Conservation (phyloP, 2,888 invertebrate species). For the Anthrax anthrax region DNA sequence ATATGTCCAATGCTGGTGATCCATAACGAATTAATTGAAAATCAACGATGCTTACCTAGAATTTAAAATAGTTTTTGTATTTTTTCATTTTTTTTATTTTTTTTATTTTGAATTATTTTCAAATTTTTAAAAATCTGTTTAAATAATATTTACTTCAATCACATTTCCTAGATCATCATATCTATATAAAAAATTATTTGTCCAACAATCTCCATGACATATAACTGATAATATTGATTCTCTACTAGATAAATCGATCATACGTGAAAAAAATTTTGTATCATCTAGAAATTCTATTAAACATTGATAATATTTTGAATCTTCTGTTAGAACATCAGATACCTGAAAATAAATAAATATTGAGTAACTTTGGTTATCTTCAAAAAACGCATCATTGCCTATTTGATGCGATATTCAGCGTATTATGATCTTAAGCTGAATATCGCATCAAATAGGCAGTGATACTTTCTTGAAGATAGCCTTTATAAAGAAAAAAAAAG, state of each 20-base stretch:
- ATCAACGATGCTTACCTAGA: slow-evolving; percentile 52
- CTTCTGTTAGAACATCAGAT: slow-evolving; percentile 26
- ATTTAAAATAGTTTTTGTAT: no score
- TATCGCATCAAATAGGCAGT: no score
- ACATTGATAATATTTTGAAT: slow-evolving; percentile 41
- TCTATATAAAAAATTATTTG: slow-evolving; percentile 54
- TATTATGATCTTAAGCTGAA: no score
- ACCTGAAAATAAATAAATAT: slow-evolving; percentile 15
- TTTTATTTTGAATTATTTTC: no score
- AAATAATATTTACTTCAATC: slow-evolving; percentile 34
- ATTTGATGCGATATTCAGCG: no score
- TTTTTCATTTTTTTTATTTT: no score
- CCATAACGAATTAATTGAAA: slow-evolving; percentile 57
- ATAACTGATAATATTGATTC: slow-evolving; percentile 52
- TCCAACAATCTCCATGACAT: slow-evolving; percentile 64
- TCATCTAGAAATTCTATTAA: slow-evolving; percentile 46
- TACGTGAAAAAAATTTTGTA: slow-evolving; percentile 49
- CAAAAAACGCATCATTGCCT: no score
- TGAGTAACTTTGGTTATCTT: background rate
- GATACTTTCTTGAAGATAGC: no score
- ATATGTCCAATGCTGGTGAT: slow-evolving; percentile 52
- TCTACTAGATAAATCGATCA: slow-evolving; percentile 48
- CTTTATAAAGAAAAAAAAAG: no score
- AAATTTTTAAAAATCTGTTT: no score
- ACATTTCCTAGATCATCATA: slow-evolving; percentile 39